Evolutionary conservation across 2,888 invertebrate genomes (phyloP).

Genomic region (Leptogaster cylindrica): DNA sequence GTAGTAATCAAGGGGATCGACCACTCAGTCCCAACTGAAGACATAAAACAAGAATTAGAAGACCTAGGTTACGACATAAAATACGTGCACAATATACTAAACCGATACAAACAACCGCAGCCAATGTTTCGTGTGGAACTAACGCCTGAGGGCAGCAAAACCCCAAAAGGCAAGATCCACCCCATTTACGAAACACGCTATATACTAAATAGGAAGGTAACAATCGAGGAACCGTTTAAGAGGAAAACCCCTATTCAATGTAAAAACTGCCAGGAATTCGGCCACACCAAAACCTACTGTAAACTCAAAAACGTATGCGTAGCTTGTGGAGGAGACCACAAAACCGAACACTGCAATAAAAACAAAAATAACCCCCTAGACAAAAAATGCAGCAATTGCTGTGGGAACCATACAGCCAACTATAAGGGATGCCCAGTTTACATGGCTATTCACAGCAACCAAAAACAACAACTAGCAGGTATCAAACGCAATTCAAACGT

Average conservation of each 20-base stretch:
- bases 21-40: not conserved
- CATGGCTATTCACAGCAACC: not conserved
- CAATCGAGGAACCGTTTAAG: not conserved
- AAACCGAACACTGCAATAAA: not conserved
- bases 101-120: not conserved
- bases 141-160: not conserved
- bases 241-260: not conserved
- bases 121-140: not conserved
- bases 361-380: not conserved
- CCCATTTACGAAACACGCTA: not conserved
- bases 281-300: not conserved
- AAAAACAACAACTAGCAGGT: not conserved
- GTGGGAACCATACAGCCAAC: not conserved
- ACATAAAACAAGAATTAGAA: not conserved
- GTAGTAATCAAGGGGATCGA: not conserved
- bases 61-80: not conserved
- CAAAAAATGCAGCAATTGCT: slow-evolving; percentile 15
- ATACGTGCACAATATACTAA: not conserved
- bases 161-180: not conserved
- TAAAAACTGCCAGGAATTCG: slow-evolving; percentile 1
- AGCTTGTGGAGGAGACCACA: slow-evolving; percentile 2
- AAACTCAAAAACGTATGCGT: slow-evolving; percentile 1
- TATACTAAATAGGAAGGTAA: not conserved
- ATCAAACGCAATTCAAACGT: not conserved
- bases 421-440: not conserved